Percentiles rank a stretch among this genome's conserved stretches.
phyloP scores from a whole-genome alignment of 2,113 vertebrate genomes.

The Apteryx mantelli region DNA sequence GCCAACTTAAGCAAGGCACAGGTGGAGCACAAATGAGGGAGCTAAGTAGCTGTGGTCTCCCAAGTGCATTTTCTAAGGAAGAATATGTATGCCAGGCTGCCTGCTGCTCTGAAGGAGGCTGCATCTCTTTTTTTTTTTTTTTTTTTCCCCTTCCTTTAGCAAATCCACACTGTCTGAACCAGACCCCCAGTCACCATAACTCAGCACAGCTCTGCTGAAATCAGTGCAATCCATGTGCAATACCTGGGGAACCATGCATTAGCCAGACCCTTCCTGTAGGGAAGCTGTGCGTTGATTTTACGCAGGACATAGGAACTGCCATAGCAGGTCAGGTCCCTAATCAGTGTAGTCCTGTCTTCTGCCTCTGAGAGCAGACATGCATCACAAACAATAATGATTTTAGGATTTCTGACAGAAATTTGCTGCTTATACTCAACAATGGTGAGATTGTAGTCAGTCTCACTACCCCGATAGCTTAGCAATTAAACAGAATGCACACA shows the following conservation, averaged over 20 bases:
- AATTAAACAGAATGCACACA: too few relatives aligned
- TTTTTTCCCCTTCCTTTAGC: neutral
- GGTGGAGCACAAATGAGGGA: neutral
- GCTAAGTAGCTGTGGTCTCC: neutral
- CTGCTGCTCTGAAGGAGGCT: neutral
- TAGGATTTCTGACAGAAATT: neutral
- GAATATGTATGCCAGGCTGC: neutral
- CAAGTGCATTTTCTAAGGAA: neutral
- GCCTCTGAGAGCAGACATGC: neutral
- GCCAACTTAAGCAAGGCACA: neutral
- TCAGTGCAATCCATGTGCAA: rapidly evolving
- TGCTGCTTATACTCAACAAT: neutral
- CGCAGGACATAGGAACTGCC: rapidly evolving
- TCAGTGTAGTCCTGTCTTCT: neutral
- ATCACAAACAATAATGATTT: neutral
- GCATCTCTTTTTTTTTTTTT: neutral
- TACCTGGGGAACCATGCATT: neutral
- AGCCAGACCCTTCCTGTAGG: rapidly evolving
- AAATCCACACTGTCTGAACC: neutral
- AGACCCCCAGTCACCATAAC: neutral
- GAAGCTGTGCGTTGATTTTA: neutral
- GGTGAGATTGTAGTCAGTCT: neutral
- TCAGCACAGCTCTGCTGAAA: neutral
- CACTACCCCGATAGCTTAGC: neutral
- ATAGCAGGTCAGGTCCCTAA: neutral